phyloP scores from a whole-genome alignment of 2,113 vertebrate species.

The Oncorhynchus gorbuscha region DNA sequence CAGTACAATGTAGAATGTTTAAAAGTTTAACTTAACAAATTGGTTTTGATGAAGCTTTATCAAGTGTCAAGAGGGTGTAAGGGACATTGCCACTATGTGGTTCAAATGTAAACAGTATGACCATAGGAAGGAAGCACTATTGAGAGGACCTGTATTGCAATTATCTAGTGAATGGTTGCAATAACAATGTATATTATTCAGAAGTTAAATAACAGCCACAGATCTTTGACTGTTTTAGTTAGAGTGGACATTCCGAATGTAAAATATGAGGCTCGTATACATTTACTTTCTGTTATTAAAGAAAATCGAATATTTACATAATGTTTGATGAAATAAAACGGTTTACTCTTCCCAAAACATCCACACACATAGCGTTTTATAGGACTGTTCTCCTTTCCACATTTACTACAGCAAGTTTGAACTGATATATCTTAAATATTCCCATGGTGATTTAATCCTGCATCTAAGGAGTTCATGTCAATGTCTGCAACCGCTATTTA shows the following conservation, averaged over 20 bases:
- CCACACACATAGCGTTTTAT: not conserved
- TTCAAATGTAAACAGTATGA: slow-evolving; percentile 3
- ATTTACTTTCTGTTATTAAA: slow-evolving; percentile 41
- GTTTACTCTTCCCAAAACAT: not conserved
- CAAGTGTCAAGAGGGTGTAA: not conserved
- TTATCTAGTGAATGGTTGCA: not conserved
- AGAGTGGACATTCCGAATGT: slow-evolving; percentile 54
- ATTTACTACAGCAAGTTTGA: slow-evolving; percentile 72
- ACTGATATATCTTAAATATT: slow-evolving; percentile 69
- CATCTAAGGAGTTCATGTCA: slow-evolving; percentile 66
- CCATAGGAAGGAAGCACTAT: not conserved
- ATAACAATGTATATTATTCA: not conserved
- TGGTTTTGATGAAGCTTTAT: slow-evolving; percentile 32
- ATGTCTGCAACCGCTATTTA: slow-evolving; percentile 72
- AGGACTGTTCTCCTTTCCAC: slow-evolving; percentile 71
- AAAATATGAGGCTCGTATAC: slow-evolving; percentile 35
- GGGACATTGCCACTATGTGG: too few species aligned
- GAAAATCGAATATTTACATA: slow-evolving; percentile 67
- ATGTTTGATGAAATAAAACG: slow-evolving; percentile 30
- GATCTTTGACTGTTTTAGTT: slow-evolving; percentile 67
- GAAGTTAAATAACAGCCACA: slow-evolving; percentile 60
- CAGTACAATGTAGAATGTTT: slow-evolving; percentile 43
- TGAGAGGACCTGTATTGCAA: slow-evolving; percentile 1
- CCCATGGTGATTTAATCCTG: slow-evolving; percentile 59
- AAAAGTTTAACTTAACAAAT: slow-evolving; percentile 43